Evolutionary conservation across 2,797 vertebrate species (phyloP), one percentile per base, ranked within the genome.

Genomic region (Sebastes trivittatus): DNA sequence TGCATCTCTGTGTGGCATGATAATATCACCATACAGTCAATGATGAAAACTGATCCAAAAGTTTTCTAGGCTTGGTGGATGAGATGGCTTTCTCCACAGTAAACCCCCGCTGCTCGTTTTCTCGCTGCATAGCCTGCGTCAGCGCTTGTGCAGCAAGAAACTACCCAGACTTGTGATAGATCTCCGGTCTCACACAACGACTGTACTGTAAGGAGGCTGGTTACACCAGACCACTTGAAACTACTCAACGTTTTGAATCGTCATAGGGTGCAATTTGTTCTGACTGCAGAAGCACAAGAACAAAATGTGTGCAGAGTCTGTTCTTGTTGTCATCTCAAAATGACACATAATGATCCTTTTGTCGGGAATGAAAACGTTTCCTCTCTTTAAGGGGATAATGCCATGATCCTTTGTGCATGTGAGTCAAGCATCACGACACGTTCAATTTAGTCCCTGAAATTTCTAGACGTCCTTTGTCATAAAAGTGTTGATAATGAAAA

Each of bases 341-440:
- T 82, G 36, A 46, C 29, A 67, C 67, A 60, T 54, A 64, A 79
- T 52, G n/a, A 76, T 38, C 16, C 29, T 76, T 49, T 68, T 68
- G 18, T 60, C 42, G 8, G 46, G 13, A 65, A 68, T 22, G 23
- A 67, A 72, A 65, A 72, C n/a, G 32, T 27, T 38, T 56, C 32
- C 27, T 54, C 30, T 66, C 3, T 25, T 20, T 16, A n/a, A 58
- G 59, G 32, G 52, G n/a, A 29, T 62, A 54, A 72, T 27, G 49
- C 7, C 34, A 25, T 22, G 6, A n/a, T 76, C 9, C 1, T 60
- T 49, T 54, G 18, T 60, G 49, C 34, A 5, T 32, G 20, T 46
- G n/a, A 60, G 27, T 56, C 49, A 63, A 72, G 62, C 46, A 75
- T 63, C 23, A 61, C 16, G 3, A 3, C 25, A 25, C 13, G 16